Evolutionary conservation across 35 echinoderm and acorn worm species (phyloP), one percentile per base, ranked within the genome.

Genomic region (Strongylocentrotus purpuratus): DNA sequence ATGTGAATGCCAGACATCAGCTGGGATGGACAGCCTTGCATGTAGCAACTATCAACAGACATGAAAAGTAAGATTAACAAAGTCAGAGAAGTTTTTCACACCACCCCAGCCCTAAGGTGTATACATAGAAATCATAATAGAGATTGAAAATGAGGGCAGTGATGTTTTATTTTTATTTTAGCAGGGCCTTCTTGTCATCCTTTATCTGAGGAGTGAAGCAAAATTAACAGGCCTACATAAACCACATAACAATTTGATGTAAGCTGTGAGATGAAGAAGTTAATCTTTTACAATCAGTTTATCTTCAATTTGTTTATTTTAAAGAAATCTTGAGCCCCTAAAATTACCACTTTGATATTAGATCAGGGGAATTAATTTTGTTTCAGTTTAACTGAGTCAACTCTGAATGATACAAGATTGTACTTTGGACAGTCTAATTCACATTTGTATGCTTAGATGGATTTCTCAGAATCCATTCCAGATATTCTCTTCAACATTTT

Each of bases 21-120:
- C 94, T 99, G 25, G 98, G 98, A 85, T 99, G 98, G 98, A 99
- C 98, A 70, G 96, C 98, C 9, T 85, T 98, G 13, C 97, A 98
- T 46, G 96, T 99, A 86, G 98, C 98, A 14, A 96, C 97, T 70
- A 86, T 99, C 94, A 99, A 99, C 96, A 95, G 94, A 7, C 94
- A 99, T 96, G 95, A 99, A 60, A 98, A 94, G 98, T 99, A 94
- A 94, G 32, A 45, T 14, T 58, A 17, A n/a, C 41, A 91, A 86
- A 55, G 10, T 55, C 9, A 55, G 50, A 12, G 9, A 55, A 11
- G 50, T 55, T 55, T 55, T 55, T 13, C 48, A 10, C 8, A 1
- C 50, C 5, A 55, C 50, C 10, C 50, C 11, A 12, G 15, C 1
- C 15, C 1, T 78, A n/a, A 78, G 20, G 5, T 6, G 18, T 78